These are phyloP conservation scores for Camelus bactrianus DNA, from an alignment of 2,113 vertebrate genomes.

Conservation along the genomic window DNA sequence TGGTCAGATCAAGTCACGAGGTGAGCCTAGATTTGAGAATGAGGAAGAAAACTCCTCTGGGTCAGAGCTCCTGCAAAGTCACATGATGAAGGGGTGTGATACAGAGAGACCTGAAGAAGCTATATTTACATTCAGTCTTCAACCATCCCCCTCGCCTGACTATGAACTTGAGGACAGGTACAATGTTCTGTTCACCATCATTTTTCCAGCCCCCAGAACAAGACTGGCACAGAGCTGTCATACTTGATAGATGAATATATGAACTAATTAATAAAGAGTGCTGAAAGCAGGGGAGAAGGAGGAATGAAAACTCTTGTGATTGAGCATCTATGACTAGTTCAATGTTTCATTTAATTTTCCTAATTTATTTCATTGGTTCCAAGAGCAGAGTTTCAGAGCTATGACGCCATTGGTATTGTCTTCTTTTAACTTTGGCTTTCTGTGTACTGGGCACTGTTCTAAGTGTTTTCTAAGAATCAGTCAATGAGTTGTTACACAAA, in stretches of 20 bases:
- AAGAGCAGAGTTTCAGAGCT: background rate
- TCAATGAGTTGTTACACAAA: constrained; percentile 25
- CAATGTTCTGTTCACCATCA: background rate
- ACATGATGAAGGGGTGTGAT: background rate
- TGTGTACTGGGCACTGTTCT: background rate
- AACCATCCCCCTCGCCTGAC: background rate
- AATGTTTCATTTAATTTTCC: background rate
- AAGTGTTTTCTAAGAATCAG: background rate
- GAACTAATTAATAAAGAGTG: constrained; percentile 23
- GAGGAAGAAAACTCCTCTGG: background rate
- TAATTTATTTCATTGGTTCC: constrained; percentile 1
- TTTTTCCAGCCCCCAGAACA: background rate
- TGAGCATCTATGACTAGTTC: background rate
- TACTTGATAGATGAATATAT: background rate
- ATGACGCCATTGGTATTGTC: background rate
- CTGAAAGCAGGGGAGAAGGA: background rate
- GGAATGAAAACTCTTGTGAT: background rate
- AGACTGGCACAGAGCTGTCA: background rate
- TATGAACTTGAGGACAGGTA: background rate
- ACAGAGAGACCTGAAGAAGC: background rate
- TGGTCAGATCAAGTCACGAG: background rate
- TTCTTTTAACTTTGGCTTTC: constrained; percentile 42
- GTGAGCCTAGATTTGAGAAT: background rate
- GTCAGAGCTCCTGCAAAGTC: background rate
- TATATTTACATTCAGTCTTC: background rate